Percentiles rank a stretch among this genome's conserved stretches.
These are phyloP conservation scores for Dicentrarchus labrax DNA, from an alignment of 2,113 vertebrate species.

Conservation along the genomic window DNA sequence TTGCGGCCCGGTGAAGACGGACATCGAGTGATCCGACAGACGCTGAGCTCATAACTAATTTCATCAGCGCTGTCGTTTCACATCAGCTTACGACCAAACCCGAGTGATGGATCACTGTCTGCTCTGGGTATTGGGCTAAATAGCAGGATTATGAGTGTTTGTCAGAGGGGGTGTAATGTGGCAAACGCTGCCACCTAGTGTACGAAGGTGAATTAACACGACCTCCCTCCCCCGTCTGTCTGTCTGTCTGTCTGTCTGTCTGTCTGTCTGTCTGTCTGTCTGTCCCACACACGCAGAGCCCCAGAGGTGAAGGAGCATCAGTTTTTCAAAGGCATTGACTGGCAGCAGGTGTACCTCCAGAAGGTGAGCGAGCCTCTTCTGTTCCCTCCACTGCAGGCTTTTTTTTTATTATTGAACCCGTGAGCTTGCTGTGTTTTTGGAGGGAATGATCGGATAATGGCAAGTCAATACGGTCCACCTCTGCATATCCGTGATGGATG, in stretches of 20 bases:
- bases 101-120: conserved; percentile 28
- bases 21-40: neutral
- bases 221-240: neutral
- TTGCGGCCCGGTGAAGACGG: neutral
- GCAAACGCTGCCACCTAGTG: conserved; percentile 74
- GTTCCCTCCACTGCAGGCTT: neutral
- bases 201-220: neutral
- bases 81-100: conserved; percentile 12
- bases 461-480: neutral
- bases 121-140: neutral
- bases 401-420: neutral
- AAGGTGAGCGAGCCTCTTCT: conserved; percentile 86
- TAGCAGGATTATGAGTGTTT: conserved; percentile 6
- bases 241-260: neutral
- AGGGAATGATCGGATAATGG: too few species aligned
- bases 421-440: too few species aligned
- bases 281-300: conserved; percentile 83
- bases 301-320: conserved; percentile 94
- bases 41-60: conserved; percentile 30
- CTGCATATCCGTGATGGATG: too few species aligned
- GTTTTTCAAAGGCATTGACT: conserved; percentile 97
- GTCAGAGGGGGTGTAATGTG: neutral
- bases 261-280: neutral
- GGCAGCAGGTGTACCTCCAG: conserved; percentile 97
- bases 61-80: conserved; percentile 10